phyloP scores from a whole-genome alignment of 2,888 invertebrate genomes.

The Pilophorus perplexus region DNA sequence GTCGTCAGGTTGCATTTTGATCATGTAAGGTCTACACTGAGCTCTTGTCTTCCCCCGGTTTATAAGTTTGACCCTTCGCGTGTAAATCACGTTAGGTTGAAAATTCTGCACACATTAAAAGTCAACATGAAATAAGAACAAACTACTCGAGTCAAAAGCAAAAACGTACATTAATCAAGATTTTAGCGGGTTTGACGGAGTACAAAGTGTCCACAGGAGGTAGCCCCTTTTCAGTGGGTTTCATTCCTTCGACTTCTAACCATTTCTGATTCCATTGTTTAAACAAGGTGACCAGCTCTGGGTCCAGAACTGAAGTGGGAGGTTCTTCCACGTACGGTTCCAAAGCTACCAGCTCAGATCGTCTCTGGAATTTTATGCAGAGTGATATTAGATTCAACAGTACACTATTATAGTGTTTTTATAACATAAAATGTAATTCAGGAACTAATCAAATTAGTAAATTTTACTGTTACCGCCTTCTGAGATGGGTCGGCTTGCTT shows the following conservation, averaged over 20 bases:
- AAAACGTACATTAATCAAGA: constrained; percentile 28
- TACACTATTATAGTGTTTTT: no score
- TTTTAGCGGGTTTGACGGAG: not conserved
- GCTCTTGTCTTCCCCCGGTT: constrained; percentile 10
- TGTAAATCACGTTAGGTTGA: constrained; percentile 20
- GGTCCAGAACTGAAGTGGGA: constrained; percentile 26
- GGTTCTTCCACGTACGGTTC: constrained; percentile 6
- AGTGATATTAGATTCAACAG: not conserved
- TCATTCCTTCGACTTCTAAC: not conserved
- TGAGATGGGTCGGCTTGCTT: no score
- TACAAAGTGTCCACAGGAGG: constrained; percentile 6
- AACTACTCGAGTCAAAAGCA: no score
- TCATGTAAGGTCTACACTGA: constrained; percentile 25
- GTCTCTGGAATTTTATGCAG: no score
- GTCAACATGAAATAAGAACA: no score
- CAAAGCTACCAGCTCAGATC: not conserved
- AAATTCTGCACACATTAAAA: constrained; percentile 26
- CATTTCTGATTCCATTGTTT: constrained; percentile 14
- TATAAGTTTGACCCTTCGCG: constrained; percentile 18
- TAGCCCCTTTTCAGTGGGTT: not conserved
- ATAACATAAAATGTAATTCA: not conserved
- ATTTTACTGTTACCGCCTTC: not conserved
- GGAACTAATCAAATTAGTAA: not conserved
- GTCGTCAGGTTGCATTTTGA: constrained; percentile 27
- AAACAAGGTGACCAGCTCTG: constrained; percentile 16